Percentiles rank a stretch among this genome's conserved stretches.
Evolutionary conservation across 2,888 invertebrate genomes (phyloP).

Genomic region (Saturnia japonica): DNA sequence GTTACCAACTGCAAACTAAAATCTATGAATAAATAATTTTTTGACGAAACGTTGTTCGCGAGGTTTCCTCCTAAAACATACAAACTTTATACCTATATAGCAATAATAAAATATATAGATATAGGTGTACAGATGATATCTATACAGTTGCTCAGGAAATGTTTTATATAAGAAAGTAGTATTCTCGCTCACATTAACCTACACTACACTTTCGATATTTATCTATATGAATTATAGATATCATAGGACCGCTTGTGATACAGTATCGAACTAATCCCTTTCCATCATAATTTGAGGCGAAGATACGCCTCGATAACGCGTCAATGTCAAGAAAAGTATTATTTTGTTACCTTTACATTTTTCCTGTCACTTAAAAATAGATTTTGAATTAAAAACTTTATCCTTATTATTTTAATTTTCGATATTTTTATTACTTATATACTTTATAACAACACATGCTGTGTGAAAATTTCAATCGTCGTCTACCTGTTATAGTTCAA

Average conservation of each 20-base stretch:
- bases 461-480: neutral
- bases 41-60: too few species aligned
- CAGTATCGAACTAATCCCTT: conserved; percentile 19
- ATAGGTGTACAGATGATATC: too few species aligned
- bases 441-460: too few species aligned
- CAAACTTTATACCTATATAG: too few species aligned
- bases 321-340: conserved; percentile 18
- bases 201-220: conserved; percentile 3
- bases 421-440: too few species aligned
- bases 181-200: neutral
- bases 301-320: conserved; percentile 20
- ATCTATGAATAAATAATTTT: too few species aligned
- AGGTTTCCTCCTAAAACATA: too few species aligned
- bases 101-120: too few species aligned
- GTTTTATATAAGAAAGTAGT: neutral
- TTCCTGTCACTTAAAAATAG: conserved; percentile 25
- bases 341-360: conserved; percentile 10
- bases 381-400: neutral
- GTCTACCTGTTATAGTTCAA: neutral
- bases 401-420: too few species aligned
- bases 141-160: neutral
- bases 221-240: conserved; percentile 17
- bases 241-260: conserved; percentile 10
- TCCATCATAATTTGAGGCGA: conserved; percentile 22
- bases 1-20: too few species aligned